Conservation (phyloP, 2,113 vertebrate species). For the Arothron firmamentum region DNA sequence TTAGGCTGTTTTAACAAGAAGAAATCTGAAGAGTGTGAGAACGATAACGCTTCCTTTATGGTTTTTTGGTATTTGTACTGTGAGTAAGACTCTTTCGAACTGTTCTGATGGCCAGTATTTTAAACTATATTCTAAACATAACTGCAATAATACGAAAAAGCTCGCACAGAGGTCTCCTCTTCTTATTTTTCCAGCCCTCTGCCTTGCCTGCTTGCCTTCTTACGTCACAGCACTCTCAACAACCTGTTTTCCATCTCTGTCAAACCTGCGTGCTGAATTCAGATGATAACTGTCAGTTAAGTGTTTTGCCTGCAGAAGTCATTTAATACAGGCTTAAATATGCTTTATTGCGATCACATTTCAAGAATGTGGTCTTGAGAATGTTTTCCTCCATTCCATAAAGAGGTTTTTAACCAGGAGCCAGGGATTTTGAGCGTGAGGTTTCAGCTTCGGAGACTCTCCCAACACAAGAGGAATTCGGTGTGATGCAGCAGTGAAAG, state of each 20-base stretch:
- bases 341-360: neutral
- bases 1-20: constrained; percentile 5
- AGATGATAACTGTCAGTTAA: neutral
- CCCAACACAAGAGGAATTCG: neutral
- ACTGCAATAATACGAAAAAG: neutral
- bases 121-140: neutral
- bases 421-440: neutral
- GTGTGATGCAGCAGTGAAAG: neutral
- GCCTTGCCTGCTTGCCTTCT: neutral
- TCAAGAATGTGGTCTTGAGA: no score
- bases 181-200: no score
- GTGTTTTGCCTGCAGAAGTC: neutral
- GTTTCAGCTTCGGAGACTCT: neutral
- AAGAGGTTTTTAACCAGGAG: no score
- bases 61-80: neutral
- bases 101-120: neutral
- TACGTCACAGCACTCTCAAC: neutral
- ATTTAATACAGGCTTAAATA: neutral
- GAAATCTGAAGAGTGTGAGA: neutral
- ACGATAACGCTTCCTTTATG: neutral
- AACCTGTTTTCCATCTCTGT: neutral
- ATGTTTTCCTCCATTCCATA: neutral
- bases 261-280: neutral
- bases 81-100: no score
- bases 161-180: neutral